A percentile compares a stretch with the other conserved stretches of the same genome.
These are phyloP conservation scores for Scalopus aquaticus DNA, from an alignment of 2,113 vertebrate genomes.

Conservation along the genomic window DNA sequence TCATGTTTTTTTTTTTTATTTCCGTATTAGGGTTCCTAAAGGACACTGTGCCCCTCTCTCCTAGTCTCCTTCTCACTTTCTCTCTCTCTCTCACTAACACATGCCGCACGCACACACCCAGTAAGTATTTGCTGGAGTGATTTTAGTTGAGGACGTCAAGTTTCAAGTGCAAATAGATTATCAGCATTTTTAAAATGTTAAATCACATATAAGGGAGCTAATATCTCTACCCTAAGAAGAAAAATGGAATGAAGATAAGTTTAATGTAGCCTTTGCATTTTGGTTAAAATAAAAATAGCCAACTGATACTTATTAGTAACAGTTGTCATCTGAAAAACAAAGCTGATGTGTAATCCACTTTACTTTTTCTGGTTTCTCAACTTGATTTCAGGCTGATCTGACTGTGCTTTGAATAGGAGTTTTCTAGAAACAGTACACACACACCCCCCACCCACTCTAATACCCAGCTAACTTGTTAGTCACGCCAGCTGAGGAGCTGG, in stretches of 20 bases:
- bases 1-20: neutral
- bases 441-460: no score
- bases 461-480: neutral
- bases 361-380: neutral
- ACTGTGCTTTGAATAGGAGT: neutral
- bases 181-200: neutral
- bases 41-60: no score
- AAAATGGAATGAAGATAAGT: neutral
- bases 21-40: neutral
- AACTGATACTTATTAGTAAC: neutral
- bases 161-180: slow-evolving; percentile 9
- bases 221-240: slow-evolving; percentile 11
- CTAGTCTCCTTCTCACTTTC: neutral
- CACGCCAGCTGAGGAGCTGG: neutral
- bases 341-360: neutral
- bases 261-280: neutral
- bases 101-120: neutral
- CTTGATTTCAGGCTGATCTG: neutral
- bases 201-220: neutral
- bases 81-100: neutral
- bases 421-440: neutral
- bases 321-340: neutral
- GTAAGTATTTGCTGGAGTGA: neutral
- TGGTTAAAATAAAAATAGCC: neutral
- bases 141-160: neutral